Percentiles rank a stretch among this genome's conserved stretches.
Evolutionary conservation across 2,113 vertebrate species (phyloP).

Genomic region (Macroglossus sobrinus): DNA sequence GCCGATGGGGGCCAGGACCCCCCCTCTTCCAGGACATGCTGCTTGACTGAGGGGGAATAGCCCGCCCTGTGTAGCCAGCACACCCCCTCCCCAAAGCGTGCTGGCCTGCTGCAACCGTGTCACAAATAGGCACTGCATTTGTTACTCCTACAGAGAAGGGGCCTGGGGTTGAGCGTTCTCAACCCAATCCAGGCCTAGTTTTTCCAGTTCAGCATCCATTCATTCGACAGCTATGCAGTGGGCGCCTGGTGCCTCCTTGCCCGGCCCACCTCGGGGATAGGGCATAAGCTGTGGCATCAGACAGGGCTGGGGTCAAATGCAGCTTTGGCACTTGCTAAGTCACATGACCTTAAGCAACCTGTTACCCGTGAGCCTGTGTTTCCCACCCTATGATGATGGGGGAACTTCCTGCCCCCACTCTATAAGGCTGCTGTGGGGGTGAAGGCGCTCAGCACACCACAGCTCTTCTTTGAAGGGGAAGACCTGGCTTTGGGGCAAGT

Average conservation of each 20-base stretch:
- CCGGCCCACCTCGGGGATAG: not conserved
- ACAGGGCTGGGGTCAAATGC: not conserved
- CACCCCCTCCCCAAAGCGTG: accelerated
- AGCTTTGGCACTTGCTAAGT: not conserved
- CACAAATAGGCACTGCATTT: too few species aligned
- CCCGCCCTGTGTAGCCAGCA: not conserved
- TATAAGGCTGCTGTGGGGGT: not conserved
- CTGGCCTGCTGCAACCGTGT: accelerated
- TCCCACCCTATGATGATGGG: not conserved
- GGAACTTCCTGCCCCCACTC: not conserved
- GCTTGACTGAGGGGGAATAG: not conserved
- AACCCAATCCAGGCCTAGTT: not conserved
- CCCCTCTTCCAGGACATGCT: not conserved
- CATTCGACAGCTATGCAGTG: not conserved
- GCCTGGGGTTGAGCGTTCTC: not conserved
- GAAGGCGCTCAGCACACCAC: accelerated
- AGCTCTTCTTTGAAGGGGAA: not conserved
- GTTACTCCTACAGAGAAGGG: not conserved
- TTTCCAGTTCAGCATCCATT: not conserved
- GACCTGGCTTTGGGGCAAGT: not conserved
- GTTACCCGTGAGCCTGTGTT: not conserved
- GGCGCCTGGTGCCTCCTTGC: not conserved
- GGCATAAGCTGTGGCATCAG: not conserved
- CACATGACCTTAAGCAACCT: not conserved
- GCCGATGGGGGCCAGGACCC: not conserved